These are phyloP conservation scores for Apeira syringaria DNA, from an alignment of 2,888 invertebrate genomes.

Conservation along the genomic window DNA sequence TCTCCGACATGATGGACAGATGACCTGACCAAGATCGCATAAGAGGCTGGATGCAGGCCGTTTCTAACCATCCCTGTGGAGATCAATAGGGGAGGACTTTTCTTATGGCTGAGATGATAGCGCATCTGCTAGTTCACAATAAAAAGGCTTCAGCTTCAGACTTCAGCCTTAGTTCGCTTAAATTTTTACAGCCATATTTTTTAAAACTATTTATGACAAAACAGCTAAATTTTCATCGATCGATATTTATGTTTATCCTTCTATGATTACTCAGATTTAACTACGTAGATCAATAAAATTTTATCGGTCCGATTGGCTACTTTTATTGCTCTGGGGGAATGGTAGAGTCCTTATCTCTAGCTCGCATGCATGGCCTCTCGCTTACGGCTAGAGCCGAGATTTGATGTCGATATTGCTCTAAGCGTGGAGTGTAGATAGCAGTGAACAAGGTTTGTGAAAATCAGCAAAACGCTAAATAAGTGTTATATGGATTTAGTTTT, in stretches of 20 bases:
- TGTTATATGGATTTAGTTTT: too few species aligned
- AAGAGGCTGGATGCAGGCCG: too few species aligned
- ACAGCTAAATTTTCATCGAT: constrained; percentile 11
- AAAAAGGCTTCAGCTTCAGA: too few species aligned
- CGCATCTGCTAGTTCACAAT: too few species aligned
- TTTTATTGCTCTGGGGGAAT: constrained; percentile 54
- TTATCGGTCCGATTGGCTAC: constrained; percentile 58
- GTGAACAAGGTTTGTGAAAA: neutral
- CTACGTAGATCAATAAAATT: constrained; percentile 53
- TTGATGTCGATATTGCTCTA: constrained; percentile 33
- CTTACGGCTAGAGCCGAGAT: constrained; percentile 31
- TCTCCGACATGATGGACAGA: too few species aligned
- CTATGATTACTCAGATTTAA: constrained; percentile 41
- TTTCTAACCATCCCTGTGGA: too few species aligned
- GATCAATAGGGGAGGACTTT: too few species aligned
- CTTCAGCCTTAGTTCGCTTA: too few species aligned
- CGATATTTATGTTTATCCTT: constrained; percentile 24
- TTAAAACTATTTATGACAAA: constrained; percentile 9
- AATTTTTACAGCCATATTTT: too few species aligned
- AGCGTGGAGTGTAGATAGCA: constrained; percentile 13
- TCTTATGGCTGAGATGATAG: too few species aligned
- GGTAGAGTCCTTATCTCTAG: constrained; percentile 49
- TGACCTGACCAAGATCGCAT: too few species aligned
- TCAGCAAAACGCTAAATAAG: too few species aligned
- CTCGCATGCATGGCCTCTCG: constrained; percentile 44